These are phyloP conservation scores for Galago senegalensis DNA, from an alignment of 2,797 vertebrate genomes.

Conservation along the genomic window DNA sequence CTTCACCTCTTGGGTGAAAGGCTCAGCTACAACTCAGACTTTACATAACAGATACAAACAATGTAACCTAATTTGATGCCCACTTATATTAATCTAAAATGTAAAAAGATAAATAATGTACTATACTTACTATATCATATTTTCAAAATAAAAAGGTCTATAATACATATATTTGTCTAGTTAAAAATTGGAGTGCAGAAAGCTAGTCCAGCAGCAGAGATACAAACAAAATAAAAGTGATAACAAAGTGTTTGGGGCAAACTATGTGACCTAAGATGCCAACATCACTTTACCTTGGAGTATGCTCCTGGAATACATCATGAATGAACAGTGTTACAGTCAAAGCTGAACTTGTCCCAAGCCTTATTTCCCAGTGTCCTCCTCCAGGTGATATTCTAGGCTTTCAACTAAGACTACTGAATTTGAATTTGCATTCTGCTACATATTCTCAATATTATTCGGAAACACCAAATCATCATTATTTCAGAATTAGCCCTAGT, in stretches of 20 bases:
- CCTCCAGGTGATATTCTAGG: not conserved
- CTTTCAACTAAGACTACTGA: slow-evolving; percentile 6
- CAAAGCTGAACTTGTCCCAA: not conserved
- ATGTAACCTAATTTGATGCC: too few relatives aligned
- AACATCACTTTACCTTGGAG: not conserved
- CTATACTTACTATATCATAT: not conserved
- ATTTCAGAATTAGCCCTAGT: not conserved
- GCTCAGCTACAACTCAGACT: too few relatives aligned
- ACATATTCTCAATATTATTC: not conserved
- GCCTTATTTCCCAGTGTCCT: not conserved
- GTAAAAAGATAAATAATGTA: too few relatives aligned
- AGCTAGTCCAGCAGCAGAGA: not conserved
- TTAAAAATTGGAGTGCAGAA: not conserved
- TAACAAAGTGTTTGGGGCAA: not conserved
- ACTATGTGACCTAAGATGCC: not conserved
- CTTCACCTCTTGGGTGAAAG: too few relatives aligned
- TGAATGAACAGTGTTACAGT: not conserved
- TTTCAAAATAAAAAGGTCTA: slow-evolving; percentile 39
- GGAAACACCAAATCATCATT: not conserved
- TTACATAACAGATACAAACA: too few relatives aligned
- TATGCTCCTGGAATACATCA: not conserved
- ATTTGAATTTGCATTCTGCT: slow-evolving; percentile 29
- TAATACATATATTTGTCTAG: not conserved
- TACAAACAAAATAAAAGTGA: not conserved
- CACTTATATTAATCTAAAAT: too few relatives aligned